Conservation (phyloP, 2,888 invertebrate genomes). For the Himalopsyche kuldschensis region DNA sequence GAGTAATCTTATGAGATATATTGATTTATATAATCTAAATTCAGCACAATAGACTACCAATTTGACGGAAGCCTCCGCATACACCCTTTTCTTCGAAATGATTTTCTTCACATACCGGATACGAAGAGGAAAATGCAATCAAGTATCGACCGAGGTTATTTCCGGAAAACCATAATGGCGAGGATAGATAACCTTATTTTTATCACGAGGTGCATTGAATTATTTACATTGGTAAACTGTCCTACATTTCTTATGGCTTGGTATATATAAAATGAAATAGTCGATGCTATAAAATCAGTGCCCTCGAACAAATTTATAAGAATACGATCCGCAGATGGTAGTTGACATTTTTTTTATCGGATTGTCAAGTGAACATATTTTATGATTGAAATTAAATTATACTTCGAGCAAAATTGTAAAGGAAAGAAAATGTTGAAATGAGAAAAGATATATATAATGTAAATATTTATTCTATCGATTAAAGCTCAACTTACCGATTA, state of each 20-base stretch:
- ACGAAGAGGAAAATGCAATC: not conserved
- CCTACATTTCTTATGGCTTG: not conserved
- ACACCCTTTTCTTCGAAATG: not conserved
- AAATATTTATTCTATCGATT: too few relatives aligned
- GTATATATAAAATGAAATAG: not conserved
- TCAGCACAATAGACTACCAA: not conserved
- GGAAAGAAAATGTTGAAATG: too few relatives aligned
- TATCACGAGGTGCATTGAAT: not conserved
- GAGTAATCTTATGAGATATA: not conserved
- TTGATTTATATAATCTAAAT: not conserved
- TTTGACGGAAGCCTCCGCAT: not conserved
- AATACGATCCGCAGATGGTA: not conserved
- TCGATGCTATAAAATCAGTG: not conserved
- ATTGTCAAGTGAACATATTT: too few relatives aligned
- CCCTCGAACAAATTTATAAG: not conserved
- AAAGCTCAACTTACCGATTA: too few relatives aligned
- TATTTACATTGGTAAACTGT: not conserved
- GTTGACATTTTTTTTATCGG: not conserved
- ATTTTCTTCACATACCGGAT: not conserved
- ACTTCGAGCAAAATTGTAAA: too few relatives aligned
- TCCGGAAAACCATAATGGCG: not conserved
- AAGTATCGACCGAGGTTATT: not conserved
- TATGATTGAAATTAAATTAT: too few relatives aligned
- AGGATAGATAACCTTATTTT: not conserved
- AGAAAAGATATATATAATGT: too few relatives aligned